These are phyloP conservation scores for Helostoma temminkii DNA, from an alignment of 2,797 vertebrate genomes.

Conservation along the genomic window DNA sequence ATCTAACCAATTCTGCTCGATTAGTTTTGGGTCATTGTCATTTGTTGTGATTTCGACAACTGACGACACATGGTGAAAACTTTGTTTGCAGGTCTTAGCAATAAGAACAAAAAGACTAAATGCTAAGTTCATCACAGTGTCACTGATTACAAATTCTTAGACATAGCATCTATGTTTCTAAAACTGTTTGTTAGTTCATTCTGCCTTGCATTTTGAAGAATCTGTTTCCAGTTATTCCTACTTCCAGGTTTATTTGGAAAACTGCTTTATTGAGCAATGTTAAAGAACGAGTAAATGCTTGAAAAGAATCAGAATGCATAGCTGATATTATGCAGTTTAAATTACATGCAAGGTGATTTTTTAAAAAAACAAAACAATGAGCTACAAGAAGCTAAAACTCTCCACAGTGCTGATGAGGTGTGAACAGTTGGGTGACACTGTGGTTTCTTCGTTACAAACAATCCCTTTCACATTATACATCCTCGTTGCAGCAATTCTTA, in stretches of 20 bases:
- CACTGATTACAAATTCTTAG: no score
- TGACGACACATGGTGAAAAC: no score
- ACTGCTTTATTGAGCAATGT: conserved; percentile 14
- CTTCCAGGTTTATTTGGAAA: conserved; percentile 7
- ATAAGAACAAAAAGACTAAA: no score
- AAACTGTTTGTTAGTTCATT: background rate
- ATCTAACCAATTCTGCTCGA: no score
- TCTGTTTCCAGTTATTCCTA: background rate
- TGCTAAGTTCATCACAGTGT: no score
- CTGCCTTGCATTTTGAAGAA: conserved; percentile 5
- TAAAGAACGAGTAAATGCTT: conserved; percentile 1
- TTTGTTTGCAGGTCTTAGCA: no score
- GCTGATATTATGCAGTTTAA: background rate
- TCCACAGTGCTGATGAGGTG: background rate
- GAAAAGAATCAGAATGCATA: background rate
- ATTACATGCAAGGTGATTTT: background rate
- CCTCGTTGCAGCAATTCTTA: background rate
- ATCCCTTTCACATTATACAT: background rate
- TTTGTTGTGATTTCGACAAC: no score
- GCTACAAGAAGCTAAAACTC: background rate
- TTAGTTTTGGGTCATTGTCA: no score
- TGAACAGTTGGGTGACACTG: background rate
- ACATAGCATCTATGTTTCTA: background rate
- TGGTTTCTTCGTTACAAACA: background rate
- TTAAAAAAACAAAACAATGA: background rate